These are phyloP conservation scores for Lycopodina hypogea DNA, from an alignment of 37 sponge, comb jelly and placozoan species.

Conservation along the genomic window DNA sequence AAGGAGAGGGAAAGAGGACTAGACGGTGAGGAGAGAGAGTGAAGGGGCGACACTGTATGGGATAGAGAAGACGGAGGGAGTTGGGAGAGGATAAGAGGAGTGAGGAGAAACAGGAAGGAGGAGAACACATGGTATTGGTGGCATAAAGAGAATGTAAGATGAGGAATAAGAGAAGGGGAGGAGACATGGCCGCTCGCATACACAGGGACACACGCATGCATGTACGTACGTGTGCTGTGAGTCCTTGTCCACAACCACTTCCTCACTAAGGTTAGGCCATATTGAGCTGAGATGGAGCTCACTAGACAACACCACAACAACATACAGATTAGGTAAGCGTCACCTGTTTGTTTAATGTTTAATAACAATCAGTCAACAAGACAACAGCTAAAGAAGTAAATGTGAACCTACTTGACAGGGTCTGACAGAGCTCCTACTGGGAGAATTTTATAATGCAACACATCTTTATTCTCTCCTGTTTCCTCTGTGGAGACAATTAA, in stretches of 20 bases:
- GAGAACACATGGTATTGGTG: too few relatives aligned
- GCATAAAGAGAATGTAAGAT: too few relatives aligned
- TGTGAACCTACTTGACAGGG: conserved; percentile 56
- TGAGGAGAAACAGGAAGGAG: too few relatives aligned
- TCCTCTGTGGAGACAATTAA: conserved; percentile 13
- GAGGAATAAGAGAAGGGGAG: neutral
- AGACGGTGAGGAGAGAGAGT: too few relatives aligned
- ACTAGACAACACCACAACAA: conserved; percentile 30
- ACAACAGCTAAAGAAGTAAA: too few relatives aligned
- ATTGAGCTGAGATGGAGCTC: conserved; percentile 74
- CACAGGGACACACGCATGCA: too few relatives aligned
- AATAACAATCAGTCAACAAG: neutral
- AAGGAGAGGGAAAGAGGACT: too few relatives aligned
- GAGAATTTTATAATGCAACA: conserved; percentile 1
- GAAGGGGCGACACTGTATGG: too few relatives aligned
- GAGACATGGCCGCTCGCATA: too few relatives aligned
- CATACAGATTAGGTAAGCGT: neutral
- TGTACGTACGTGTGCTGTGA: conserved; percentile 40
- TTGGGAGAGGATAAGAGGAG: too few relatives aligned
- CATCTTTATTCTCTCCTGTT: neutral
- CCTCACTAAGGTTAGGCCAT: conserved; percentile 83
- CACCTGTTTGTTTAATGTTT: neutral
- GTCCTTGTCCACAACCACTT: conserved; percentile 61
- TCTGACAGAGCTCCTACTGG: conserved; percentile 68
- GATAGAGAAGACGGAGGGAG: neutral